phyloP scores from a whole-genome alignment of 2,888 invertebrate genomes.

The Athalia cordata region DNA sequence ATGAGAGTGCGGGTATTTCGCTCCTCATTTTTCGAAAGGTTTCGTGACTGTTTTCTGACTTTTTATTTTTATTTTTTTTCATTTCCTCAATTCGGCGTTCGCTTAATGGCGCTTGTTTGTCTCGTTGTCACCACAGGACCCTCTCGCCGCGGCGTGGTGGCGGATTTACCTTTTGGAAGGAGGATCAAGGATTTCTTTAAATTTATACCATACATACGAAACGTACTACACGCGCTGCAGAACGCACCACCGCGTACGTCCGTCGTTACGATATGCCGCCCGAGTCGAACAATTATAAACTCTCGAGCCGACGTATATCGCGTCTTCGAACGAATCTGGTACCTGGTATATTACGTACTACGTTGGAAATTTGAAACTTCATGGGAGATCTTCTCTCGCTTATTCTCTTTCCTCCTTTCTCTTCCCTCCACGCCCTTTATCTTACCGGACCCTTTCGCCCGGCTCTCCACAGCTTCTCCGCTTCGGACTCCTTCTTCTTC shows the following conservation, averaged over 20 bases:
- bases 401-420: not conserved
- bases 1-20: not conserved
- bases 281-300: constrained; percentile 41
- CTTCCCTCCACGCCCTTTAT: constrained; percentile 18
- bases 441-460: constrained; percentile 8
- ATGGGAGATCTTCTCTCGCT: constrained; percentile 38
- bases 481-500: constrained; percentile 1
- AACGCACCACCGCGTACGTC: not conserved
- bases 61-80: constrained; percentile 53
- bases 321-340: not conserved
- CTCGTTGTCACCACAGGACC: constrained; percentile 62
- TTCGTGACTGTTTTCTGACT: not conserved
- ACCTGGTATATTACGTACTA: constrained; percentile 27
- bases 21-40: not conserved
- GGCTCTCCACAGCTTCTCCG: not conserved
- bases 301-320: not conserved
- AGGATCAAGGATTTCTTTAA: constrained; percentile 13
- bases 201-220: constrained; percentile 13
- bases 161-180: not conserved
- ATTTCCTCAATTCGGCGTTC: constrained; percentile 64
- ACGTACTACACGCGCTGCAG: constrained; percentile 13
- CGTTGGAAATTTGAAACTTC: constrained; percentile 44
- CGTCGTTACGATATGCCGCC: constrained; percentile 23
- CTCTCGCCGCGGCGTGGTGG: not conserved
- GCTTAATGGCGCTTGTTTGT: constrained; percentile 63